Evolutionary conservation across 2,113 vertebrate species (phyloP).

Genomic region (Trinectes maculatus): DNA sequence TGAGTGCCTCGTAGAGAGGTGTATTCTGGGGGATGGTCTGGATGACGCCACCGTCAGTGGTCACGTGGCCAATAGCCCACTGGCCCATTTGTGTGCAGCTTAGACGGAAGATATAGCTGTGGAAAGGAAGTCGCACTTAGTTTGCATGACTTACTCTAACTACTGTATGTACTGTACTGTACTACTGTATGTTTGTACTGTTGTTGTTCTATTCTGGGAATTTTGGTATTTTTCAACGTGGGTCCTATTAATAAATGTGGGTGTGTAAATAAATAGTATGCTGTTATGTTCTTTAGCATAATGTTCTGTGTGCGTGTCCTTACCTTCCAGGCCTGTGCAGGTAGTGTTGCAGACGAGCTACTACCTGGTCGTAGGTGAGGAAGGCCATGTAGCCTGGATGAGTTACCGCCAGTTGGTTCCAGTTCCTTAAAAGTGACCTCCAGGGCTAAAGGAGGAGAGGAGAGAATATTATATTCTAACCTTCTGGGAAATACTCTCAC

Average conservation of each 20-base stretch:
- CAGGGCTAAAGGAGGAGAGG: conserved; percentile 81
- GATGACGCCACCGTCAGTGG: conserved; percentile 76
- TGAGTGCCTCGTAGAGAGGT: conserved; percentile 84
- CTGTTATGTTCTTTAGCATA: too few relatives aligned
- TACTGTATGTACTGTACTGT: too few relatives aligned
- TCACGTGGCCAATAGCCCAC: conserved; percentile 91
- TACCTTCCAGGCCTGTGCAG: conserved; percentile 87
- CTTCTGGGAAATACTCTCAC: neutral
- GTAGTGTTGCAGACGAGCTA: conserved; percentile 79
- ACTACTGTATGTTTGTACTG: too few relatives aligned
- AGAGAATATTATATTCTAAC: neutral
- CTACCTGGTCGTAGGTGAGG: conserved; percentile 89
- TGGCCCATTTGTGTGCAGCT: conserved; percentile 89
- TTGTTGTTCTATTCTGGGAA: neutral
- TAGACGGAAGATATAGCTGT: conserved; percentile 89
- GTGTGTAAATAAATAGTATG: too few relatives aligned
- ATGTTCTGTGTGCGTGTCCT: conserved; percentile 6
- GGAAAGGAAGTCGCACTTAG: conserved; percentile 5
- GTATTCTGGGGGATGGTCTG: conserved; percentile 86
- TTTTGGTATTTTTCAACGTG: too few relatives aligned
- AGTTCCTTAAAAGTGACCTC: conserved; percentile 86
- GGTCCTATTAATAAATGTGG: too few relatives aligned
- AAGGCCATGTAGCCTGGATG: conserved; percentile 93
- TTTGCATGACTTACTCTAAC: too few relatives aligned
- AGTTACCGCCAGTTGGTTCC: conserved; percentile 87